Percentiles rank a stretch among this genome's conserved stretches.
Conservation (phyloP, 2,113 vertebrate genomes). For the Chloroceryle aenea region DNA sequence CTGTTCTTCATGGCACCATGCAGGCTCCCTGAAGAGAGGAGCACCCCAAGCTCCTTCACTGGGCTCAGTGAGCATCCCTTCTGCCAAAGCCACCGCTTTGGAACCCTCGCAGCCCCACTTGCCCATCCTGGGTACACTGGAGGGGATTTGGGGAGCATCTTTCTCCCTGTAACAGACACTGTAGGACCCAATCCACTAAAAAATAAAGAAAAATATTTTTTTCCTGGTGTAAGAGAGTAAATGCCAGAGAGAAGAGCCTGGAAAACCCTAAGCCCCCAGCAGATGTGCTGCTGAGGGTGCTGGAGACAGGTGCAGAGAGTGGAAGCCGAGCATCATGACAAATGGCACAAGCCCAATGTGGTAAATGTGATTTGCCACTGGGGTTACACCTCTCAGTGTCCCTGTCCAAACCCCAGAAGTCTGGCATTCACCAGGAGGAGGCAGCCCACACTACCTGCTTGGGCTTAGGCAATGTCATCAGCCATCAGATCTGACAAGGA, state of each 20-base stretch:
- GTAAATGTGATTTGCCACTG: fast-evolving
- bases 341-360: fast-evolving
- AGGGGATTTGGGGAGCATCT: neutral
- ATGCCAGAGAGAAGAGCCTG: neutral
- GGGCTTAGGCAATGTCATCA: neutral
- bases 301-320: neutral
- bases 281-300: neutral
- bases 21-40: neutral
- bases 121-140: no score
- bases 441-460: neutral
- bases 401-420: fast-evolving
- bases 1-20: neutral
- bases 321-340: fast-evolving
- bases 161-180: neutral
- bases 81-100: neutral
- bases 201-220: neutral
- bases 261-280: no score
- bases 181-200: neutral
- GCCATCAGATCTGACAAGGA: conserved; percentile 24
- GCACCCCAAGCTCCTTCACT: neutral
- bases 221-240: neutral
- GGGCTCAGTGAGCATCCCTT: neutral
- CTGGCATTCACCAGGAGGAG: neutral
- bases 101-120: fast-evolving
- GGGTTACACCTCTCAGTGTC: neutral